Conservation (phyloP, 64 coral and sea anemone genomes). For the Stichodactyla helianthus region DNA sequence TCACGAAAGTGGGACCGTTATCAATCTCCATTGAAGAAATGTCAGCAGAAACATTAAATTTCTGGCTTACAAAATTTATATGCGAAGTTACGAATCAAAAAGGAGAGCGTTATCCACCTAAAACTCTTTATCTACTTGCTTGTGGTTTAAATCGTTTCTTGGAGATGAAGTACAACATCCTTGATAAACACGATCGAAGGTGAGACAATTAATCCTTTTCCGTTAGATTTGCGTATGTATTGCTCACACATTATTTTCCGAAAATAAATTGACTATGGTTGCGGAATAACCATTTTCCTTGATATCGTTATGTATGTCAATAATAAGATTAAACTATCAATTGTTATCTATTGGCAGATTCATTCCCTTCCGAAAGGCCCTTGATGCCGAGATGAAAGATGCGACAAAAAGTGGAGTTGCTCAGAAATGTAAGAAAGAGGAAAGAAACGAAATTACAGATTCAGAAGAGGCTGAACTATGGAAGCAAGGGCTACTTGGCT, state of each 20-base stretch:
- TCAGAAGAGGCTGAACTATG: constrained; percentile 29
- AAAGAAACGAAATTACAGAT: constrained; percentile 27
- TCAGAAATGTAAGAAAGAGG: constrained; percentile 32
- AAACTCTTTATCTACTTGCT: background rate
- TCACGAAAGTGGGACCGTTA: background rate
- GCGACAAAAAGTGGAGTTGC: constrained; percentile 39
- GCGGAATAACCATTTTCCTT: too few species aligned
- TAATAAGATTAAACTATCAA: background rate
- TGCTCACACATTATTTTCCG: too few species aligned
- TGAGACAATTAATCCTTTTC: too few species aligned
- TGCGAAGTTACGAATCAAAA: constrained; percentile 3
- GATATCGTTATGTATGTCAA: background rate
- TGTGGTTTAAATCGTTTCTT: too few species aligned
- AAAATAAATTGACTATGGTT: too few species aligned
- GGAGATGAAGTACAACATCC: too few species aligned
- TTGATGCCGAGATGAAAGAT: constrained; percentile 53
- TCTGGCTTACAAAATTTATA: constrained; percentile 9
- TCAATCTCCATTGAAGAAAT: background rate
- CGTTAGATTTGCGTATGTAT: too few species aligned
- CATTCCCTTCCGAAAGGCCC: constrained; percentile 42
- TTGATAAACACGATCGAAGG: too few species aligned
- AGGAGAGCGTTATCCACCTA: background rate
- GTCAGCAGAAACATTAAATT: background rate
- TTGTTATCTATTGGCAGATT: constrained; percentile 29
- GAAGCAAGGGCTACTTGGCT: constrained; percentile 28